Conservation (phyloP, 2,888 invertebrate genomes). For the Eurytoma californica region DNA sequence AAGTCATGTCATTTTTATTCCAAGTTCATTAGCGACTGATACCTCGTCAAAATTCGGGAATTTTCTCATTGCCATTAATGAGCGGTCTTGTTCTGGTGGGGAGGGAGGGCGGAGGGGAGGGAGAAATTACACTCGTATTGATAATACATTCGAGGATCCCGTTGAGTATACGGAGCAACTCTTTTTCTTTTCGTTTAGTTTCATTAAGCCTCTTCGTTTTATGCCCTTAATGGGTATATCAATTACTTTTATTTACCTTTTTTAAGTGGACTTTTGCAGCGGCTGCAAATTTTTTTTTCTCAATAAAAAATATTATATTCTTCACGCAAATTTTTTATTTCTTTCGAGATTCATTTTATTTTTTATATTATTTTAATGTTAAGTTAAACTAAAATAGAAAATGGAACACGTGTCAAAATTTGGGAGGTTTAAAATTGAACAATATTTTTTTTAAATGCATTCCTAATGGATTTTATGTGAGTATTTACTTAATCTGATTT, state of each 20-base stretch:
- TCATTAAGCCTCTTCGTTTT: not conserved
- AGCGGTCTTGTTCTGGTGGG: not conserved
- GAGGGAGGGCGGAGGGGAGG: too few relatives aligned
- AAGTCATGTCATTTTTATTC: too few relatives aligned
- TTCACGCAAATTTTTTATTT: too few relatives aligned
- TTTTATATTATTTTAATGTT: too few relatives aligned
- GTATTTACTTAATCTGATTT: conserved; percentile 1
- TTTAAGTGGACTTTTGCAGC: not conserved
- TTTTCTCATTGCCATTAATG: conserved; percentile 10
- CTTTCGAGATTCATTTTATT: too few relatives aligned
- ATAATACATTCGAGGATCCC: not conserved
- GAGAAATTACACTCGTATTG: not conserved
- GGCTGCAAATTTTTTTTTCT: not conserved
- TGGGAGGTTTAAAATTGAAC: too few relatives aligned
- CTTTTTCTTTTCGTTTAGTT: not conserved
- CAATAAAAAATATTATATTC: too few relatives aligned
- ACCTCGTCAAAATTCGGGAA: not conserved
- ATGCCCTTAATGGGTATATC: not conserved
- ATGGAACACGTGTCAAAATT: too few relatives aligned
- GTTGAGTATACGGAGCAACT: not conserved
- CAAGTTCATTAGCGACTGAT: too few relatives aligned
- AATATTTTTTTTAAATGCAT: too few relatives aligned
- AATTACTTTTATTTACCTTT: not conserved
- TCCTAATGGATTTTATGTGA: too few relatives aligned
- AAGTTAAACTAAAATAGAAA: too few relatives aligned